Base-by-base conservation (phyloP, 2,113 vertebrate genomes). In the Mormyrus lacerda region DNA sequence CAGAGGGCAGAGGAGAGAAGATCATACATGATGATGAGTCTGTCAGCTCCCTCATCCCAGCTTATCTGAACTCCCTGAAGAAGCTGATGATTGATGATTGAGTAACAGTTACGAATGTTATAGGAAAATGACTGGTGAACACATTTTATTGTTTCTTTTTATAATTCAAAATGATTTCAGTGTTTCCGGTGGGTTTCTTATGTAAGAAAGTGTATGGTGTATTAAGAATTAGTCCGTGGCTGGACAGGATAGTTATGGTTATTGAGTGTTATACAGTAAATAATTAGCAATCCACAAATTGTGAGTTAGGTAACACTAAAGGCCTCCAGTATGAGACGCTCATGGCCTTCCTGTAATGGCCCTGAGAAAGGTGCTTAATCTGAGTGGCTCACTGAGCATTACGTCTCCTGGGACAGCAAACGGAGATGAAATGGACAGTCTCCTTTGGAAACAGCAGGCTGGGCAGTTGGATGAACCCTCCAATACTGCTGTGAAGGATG, bases 11-110 rank as follows among this genome's bases (percentile, higher is more conserved):
- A 87, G 95, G 94, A 0, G 95, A 97, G 90, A 96, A 96, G 92
- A 94, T 95, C 91, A 93, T 95, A 45, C 94, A 93, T 1, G 95
- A 96, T 2, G 95, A 96, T 21, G 91, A 94, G 4, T 93, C 96
- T 0, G 93, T 96, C 91, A 96, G 91, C 93, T 97, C 96, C 69
- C 95, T 97, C 88, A 96, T 97, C 92, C 96, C 96, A 0, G 94
- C 95, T 0, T 97, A 97, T 90, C 94, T 96, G 82, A 94, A 96
- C 91, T 97, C 96, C 4, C 93, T 96, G 24, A 95, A 96, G 92
- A 97, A 97, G 90, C 95, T 97, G 51, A 96, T 96, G 94, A 94
- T 96, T 97, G 55, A 96, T 96, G 94, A 94, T 95, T 2, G 96
- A 97, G 39, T 96, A 95, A 90, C 31, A 58, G 55, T 86, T 53